Base-by-base conservation (phyloP, 2,888 invertebrate genomes). In the Drosophila nigricruria region DNA sequence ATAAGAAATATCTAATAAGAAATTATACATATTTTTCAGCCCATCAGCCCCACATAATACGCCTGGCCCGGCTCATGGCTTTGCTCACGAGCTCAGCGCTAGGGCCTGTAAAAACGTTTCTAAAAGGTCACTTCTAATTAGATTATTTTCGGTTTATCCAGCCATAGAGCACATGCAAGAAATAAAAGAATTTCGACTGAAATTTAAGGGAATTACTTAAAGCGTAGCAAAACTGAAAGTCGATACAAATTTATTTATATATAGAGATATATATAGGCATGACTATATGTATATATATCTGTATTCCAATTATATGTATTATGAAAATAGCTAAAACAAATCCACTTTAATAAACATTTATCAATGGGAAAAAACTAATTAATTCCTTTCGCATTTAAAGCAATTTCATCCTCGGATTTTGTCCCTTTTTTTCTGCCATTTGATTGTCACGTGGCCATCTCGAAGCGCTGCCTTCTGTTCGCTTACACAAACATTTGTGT, bases 371-470 rank as follows among this genome's bases (percentile, higher is more conserved):
- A 14, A 30, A 30, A 14, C 43, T 43, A 49, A 49, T 30, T 30
- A 14, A 32, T 30, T 32, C 32, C 18, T 9, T 27, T 27, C 3
- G 27, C 14, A 14, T 10, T 12, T 40, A 18, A 36, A 9, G n/a
- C 18, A 14, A 45, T 61, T 40, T 38, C 9, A 18, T 45, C 18
- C 27, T 25, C 10, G 23, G 6, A 49, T 14, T 27, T 5, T 60
- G 43, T 58, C 10, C 6, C 38, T 36, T n/a, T 59, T 20, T 34
- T 34, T 45, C n/a, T 27, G 47, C 47, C 18, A 30, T 42, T 53
- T 47, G 38, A 38, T 16, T 60, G 69, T 63, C 80, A 84, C 78
- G 78, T 70, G 63, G 47, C 52, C 59, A 80, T 60, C 61, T 50
- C 53, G 43, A 56, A 43, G 54, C 49, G 50, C 20, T 14, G 27